Conservation (phyloP, 2,113 vertebrate genomes). For the Thalassarche chlororhynchos region DNA sequence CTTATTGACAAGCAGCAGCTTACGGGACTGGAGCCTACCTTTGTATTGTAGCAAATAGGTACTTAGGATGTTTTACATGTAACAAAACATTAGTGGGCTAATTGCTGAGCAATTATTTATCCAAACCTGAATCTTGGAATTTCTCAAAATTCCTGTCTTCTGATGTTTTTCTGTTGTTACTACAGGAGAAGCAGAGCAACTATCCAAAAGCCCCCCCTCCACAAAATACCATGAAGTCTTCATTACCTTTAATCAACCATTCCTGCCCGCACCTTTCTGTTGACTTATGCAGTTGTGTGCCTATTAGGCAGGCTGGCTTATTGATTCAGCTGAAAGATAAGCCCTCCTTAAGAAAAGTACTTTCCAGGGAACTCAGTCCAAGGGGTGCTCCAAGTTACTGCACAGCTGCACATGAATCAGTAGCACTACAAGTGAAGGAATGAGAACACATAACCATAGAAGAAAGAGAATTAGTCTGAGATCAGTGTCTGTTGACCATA, state of each 20-base stretch:
- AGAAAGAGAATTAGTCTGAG: not conserved
- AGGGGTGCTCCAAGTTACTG: not conserved
- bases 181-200: not conserved
- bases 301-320: not conserved
- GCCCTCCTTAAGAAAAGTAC: not conserved
- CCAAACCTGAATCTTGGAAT: not conserved
- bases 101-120: not conserved
- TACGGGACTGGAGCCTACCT: not conserved
- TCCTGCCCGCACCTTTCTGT: not conserved
- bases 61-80: not conserved
- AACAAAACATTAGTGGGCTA: not conserved
- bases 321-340: not conserved
- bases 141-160: not conserved
- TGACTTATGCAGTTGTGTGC: not conserved
- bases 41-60: not conserved
- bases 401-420: not conserved
- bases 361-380: not conserved
- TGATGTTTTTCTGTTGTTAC: not conserved
- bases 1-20: not conserved
- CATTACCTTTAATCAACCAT: not conserved
- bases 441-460: not conserved
- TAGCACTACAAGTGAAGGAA: not conserved
- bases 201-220: fast-evolving
- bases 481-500: not conserved
- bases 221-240: not conserved